Conservation (phyloP, 2,797 vertebrate species). For the Orestias chungarensis region DNA sequence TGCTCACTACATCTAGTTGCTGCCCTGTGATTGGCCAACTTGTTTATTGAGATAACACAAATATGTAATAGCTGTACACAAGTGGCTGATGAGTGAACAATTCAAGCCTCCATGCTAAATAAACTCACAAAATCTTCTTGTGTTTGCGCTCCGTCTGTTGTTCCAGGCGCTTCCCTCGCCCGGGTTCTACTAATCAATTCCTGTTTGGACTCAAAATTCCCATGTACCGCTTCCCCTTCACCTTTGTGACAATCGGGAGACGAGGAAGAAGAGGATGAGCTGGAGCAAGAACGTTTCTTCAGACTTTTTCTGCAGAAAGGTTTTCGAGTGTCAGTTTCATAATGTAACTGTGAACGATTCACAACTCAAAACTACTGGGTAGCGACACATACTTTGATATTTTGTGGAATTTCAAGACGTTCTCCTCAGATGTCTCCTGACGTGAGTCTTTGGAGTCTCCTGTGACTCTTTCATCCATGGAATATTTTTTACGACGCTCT, state of each 20-base stretch:
- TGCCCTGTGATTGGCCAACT: not conserved
- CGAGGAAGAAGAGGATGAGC: constrained; percentile 89
- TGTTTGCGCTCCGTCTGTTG: constrained; percentile 80
- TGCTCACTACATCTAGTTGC: not conserved
- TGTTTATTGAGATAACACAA: not conserved
- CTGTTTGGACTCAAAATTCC: constrained; percentile 83
- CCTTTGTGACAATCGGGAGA: constrained; percentile 84
- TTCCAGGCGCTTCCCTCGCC: constrained; percentile 81
- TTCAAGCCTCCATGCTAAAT: not conserved
- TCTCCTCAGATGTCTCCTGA: constrained; percentile 86
- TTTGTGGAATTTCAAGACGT: constrained; percentile 87
- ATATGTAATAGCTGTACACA: not conserved
- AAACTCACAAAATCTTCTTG: constrained; percentile 91
- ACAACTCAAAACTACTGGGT: constrained; percentile 13
- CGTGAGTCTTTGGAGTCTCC: constrained; percentile 87
- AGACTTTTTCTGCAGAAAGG: constrained; percentile 85
- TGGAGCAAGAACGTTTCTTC: constrained; percentile 88
- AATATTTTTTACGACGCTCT: constrained; percentile 95
- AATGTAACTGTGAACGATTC: not conserved
- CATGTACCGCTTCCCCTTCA: constrained; percentile 52
- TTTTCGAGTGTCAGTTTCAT: too few relatives aligned
- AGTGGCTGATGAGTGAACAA: not conserved
- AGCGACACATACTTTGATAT: constrained; percentile 81
- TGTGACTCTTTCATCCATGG: constrained; percentile 80
- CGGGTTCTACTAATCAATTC: constrained; percentile 84